These are phyloP conservation scores for Biston betularia DNA, from an alignment of 2,888 invertebrate genomes.

Conservation along the genomic window DNA sequence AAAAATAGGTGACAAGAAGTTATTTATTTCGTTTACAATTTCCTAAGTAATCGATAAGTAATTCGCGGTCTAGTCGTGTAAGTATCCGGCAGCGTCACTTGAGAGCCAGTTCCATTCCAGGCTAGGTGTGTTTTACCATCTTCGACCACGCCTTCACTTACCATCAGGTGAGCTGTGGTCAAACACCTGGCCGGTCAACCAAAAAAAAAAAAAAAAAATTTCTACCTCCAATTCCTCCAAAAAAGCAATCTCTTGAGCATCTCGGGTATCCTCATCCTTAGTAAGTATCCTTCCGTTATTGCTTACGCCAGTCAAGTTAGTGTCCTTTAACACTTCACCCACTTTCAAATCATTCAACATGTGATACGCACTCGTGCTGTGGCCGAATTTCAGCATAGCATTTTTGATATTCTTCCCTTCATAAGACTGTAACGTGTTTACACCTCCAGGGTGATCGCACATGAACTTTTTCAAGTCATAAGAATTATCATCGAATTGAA, in stretches of 20 bases:
- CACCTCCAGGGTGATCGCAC: conserved; percentile 91
- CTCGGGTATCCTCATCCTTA: conserved; percentile 60
- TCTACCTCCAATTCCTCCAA: conserved; percentile 78
- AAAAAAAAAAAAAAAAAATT: background rate
- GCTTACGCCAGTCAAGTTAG: conserved; percentile 74
- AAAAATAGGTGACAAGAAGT: too few species aligned
- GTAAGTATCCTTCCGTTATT: conserved; percentile 74
- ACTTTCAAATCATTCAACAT: conserved; percentile 87
- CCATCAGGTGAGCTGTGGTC: too few species aligned
- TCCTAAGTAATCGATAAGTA: too few species aligned
- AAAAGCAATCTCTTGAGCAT: conserved; percentile 67
- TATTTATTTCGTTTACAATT: too few species aligned
- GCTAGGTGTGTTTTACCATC: too few species aligned
- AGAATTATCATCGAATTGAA: conserved; percentile 74
- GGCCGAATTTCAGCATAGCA: conserved; percentile 85
- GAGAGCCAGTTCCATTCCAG: too few species aligned
- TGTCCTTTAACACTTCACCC: conserved; percentile 77
- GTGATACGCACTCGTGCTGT: conserved; percentile 88
- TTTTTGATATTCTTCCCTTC: conserved; percentile 82
- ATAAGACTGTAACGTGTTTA: conserved; percentile 87
- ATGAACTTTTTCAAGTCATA: conserved; percentile 89
- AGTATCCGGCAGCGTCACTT: too few species aligned
- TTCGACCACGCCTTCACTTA: too few species aligned
- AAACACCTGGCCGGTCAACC: too few species aligned
- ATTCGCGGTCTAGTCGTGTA: too few species aligned